Evolutionary conservation across 2,797 vertebrate genomes (phyloP), one percentile per base, ranked within the genome.

Genomic region (Clamator glandarius): DNA sequence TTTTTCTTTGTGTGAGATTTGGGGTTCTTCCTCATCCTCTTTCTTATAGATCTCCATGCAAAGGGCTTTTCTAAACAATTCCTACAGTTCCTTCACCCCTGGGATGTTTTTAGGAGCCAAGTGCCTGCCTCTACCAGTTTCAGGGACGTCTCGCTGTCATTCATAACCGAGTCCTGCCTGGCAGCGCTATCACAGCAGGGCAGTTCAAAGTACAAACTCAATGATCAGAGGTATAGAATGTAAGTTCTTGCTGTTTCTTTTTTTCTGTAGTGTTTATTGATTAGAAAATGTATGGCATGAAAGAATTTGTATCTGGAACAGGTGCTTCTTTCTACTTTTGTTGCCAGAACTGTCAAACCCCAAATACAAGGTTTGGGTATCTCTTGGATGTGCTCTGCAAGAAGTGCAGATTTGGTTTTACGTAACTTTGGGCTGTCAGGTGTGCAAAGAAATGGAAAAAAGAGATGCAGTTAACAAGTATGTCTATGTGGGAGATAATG

Each of bases 61-160:
- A 36, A 72, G 15, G 15, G 13, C 12, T 59, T 63, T 87, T 54
- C 31, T 58, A 16, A 78, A 4, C 0, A 2, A 9, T 52, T 82
- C 29, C 13, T 64, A 4, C 0, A 2, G 9, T 52, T 82, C 29
- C 13, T 64, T 11, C 13, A 12, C 5, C 15, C 24, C 14, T 3
- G 13, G 41, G 61, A 20, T 28, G 16, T 74, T 59, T 3, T 59
- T 3, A 18, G 31, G 26, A 75, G 29, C 16, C 1, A 2, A 31
- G 23, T 15, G 8, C 9, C 54, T 74, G 29, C 7, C n/a, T 52
- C 15, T n/a, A 19, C 8, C 54, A 64, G 18, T 41, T 58, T 31
- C 26, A 24, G 59, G 64, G 54, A 8, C 26, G 15, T 23, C 35
- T 52, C 16, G 19, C 0, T 3, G 33, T 35, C 31, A 3, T 35